A percentile compares a stretch with the other conserved stretches of the same genome.
phyloP scores from a whole-genome alignment of 2,888 invertebrate genomes.

The Drosophila ezoana region DNA sequence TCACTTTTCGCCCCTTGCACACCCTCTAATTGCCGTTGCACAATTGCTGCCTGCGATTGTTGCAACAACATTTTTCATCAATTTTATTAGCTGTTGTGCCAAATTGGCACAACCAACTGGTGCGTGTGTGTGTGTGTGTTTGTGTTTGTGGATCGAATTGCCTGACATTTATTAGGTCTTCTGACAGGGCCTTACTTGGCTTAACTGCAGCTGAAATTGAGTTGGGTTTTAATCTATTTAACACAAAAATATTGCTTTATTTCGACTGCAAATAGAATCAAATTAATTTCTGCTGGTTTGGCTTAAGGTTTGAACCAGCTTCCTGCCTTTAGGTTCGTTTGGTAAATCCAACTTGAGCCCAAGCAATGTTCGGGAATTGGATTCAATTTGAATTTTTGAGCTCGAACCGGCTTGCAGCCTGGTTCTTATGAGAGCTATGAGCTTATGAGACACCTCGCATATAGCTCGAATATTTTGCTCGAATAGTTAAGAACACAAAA shows the following conservation, averaged over 20 bases:
- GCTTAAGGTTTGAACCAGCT: not conserved
- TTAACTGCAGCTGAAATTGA: slow-evolving; percentile 4
- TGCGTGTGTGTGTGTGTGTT: slow-evolving; percentile 1
- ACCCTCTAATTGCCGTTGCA: slow-evolving; percentile 46
- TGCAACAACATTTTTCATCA: slow-evolving; percentile 40
- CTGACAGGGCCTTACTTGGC: slow-evolving; percentile 9
- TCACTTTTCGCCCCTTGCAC: slow-evolving; percentile 4
- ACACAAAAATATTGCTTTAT: slow-evolving; percentile 4
- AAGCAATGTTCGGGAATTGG: no score
- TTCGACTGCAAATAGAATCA: not conserved
- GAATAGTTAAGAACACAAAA: no score
- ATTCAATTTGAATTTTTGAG: no score
- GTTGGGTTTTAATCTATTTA: slow-evolving; percentile 26
- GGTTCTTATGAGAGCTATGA: no score
- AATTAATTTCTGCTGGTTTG: not conserved
- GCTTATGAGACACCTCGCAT: no score
- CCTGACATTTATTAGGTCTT: slow-evolving; percentile 19
- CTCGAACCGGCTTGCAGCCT: no score
- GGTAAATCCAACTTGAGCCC: no score
- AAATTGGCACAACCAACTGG: slow-evolving; percentile 40
- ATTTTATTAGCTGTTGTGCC: slow-evolving; percentile 50
- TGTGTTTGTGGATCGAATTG: slow-evolving; percentile 11
- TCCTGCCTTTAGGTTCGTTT: no score
- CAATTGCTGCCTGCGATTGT: slow-evolving; percentile 23
- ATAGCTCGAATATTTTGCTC: no score